Evolutionary conservation across 2,888 invertebrate species (phyloP).

Genomic region (Tiphia femorata): DNA sequence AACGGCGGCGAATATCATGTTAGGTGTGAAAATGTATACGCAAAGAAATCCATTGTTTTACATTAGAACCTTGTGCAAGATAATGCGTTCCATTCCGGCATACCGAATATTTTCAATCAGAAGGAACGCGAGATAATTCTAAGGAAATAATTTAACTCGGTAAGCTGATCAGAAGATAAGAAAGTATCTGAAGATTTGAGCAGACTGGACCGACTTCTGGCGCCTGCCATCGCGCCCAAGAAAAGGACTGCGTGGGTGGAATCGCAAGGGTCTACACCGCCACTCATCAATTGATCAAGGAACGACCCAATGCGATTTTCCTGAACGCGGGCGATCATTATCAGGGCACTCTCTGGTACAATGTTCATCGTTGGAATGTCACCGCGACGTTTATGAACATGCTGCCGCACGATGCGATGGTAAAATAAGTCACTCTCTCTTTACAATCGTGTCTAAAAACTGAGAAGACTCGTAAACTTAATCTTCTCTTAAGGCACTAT

Average conservation of each 20-base stretch:
- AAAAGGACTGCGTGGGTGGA: slow-evolving; percentile 76
- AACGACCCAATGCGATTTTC: slow-evolving; percentile 75
- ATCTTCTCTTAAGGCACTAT: no score
- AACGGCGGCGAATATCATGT: no score
- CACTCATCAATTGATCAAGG: slow-evolving; percentile 63
- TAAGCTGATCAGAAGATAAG: no score
- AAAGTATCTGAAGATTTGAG: slow-evolving; percentile 71
- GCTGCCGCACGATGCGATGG: slow-evolving; percentile 83
- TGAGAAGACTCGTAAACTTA: background rate
- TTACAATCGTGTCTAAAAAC: background rate
- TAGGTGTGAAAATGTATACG: no score
- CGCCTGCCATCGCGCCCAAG: slow-evolving; percentile 70
- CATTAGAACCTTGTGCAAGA: no score
- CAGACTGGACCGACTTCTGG: slow-evolving; percentile 73
- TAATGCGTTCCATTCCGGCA: no score
- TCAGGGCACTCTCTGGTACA: slow-evolving; percentile 90
- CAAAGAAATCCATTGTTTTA: no score
- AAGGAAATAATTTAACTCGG: no score
- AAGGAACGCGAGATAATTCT: no score
- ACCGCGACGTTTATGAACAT: slow-evolving; percentile 83
- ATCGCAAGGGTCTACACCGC: slow-evolving; percentile 76
- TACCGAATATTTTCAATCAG: no score
- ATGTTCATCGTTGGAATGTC: slow-evolving; percentile 79
- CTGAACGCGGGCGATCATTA: slow-evolving; percentile 88
- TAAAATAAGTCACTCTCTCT: slow-evolving; percentile 58